Evolutionary conservation across 2,113 vertebrate genomes (phyloP), one percentile per base, ranked within the genome.

Genomic region (Sinocyclocheilus rhinocerous): DNA sequence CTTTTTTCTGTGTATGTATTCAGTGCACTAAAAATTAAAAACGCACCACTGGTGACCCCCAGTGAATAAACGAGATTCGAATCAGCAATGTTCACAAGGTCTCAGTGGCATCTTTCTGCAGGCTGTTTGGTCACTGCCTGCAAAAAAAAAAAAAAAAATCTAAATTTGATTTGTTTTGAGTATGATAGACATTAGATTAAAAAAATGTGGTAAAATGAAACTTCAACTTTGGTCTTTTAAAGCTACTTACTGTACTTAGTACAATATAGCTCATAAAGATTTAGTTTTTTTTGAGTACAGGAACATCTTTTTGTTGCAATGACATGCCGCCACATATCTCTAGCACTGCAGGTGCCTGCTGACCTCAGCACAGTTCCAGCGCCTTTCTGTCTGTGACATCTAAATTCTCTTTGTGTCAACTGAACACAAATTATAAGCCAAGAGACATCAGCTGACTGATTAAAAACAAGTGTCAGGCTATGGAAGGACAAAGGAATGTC

Each of bases 401-500:
- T 93, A 90, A 84, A 84, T 85, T 82, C 88, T 93, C 92, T 91
- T 91, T 91, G 91, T 95, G 93, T 94, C 93, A 94, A 93, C 94
- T 92, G 92, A 91, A 92, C 94, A 95, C 94, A 95, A 95, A 95
- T 95, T 92, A 94, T 92, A 92, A 93, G 86, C 88, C 90, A 89
- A 89, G 92, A 93, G 93, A 94, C 92, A 91, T 91, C 91, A 92
- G 90, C 91, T 92, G 93, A 90, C 93, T 95, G 95, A 95, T 95
- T 95, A 95, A 95, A 94, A 94, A 87, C 85, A 87, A 89, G 70
- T 94, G 94, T 95, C 93, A 95, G 91, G 90, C 89, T 92, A 92
- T 90, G 87, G 91, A 95, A 95, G 94, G 94, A 95, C 94, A 93
- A 94, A 91, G 92, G 92, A 93, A 93, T 89, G 93, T 94, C 93